phyloP scores from a whole-genome alignment of 2,888 invertebrate species.

The Apodemia mormo region DNA sequence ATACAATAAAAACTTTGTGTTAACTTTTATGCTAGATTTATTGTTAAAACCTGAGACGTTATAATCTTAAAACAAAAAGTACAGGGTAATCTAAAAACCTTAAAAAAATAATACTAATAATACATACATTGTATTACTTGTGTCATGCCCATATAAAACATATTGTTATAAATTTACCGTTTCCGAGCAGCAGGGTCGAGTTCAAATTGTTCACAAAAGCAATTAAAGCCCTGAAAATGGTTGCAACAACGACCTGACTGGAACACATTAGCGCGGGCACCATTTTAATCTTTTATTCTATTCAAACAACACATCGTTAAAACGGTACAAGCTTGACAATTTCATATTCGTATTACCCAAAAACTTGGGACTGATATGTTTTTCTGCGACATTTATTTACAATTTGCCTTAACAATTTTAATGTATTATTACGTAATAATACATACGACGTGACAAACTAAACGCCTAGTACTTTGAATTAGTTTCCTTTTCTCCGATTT shows the following conservation, averaged over 20 bases:
- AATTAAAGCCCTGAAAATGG: constrained; percentile 13
- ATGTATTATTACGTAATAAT: too few species aligned
- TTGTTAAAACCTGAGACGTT: too few species aligned
- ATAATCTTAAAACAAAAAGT: not conserved
- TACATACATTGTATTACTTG: not conserved
- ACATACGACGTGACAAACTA: too few species aligned
- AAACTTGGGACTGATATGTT: not conserved
- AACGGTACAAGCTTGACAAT: not conserved
- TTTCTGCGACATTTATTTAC: not conserved
- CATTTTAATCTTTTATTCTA: constrained; percentile 16
- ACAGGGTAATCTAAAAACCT: not conserved
- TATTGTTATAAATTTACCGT: not conserved
- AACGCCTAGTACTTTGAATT: too few species aligned
- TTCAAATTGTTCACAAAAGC: constrained; percentile 13
- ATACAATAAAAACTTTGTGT: too few species aligned
- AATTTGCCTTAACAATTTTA: too few species aligned
- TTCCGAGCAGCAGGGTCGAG: not conserved
- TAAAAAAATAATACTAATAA: not conserved
- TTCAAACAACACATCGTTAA: not conserved
- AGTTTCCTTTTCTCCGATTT: too few species aligned
- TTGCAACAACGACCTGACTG: constrained; percentile 7
- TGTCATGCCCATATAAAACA: not conserved
- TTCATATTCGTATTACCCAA: not conserved
- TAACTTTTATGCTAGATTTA: too few species aligned
- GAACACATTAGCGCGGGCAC: constrained; percentile 3